These are phyloP conservation scores for Lepisosteus osseus DNA, from an alignment of 2,113 vertebrate species.

Conservation along the genomic window DNA sequence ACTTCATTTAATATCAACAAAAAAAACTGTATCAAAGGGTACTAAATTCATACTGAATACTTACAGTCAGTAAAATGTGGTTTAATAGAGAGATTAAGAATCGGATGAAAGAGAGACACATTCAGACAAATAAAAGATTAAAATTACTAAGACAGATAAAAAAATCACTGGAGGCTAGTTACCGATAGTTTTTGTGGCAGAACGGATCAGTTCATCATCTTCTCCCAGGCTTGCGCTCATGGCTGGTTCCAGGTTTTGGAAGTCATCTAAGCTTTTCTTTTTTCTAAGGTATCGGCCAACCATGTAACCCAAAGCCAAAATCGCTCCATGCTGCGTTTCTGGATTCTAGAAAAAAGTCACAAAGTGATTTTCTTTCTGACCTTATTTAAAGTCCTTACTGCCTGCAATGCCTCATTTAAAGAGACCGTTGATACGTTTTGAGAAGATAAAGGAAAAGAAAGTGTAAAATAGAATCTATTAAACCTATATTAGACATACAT, in stretches of 20 bases:
- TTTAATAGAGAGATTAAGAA: too few species aligned
- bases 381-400: too few species aligned
- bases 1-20: too few species aligned
- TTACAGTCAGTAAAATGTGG: too few species aligned
- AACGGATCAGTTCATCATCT: conserved; percentile 79
- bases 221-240: conserved; percentile 59
- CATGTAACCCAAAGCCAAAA: conserved; percentile 92
- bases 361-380: neutral
- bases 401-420: too few species aligned
- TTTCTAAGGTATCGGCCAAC: conserved; percentile 86
- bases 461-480: too few species aligned
- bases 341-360: conserved; percentile 69
- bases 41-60: too few species aligned
- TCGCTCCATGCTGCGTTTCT: conserved; percentile 90
- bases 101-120: neutral
- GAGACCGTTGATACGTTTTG: too few species aligned
- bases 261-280: conserved; percentile 60
- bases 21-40: too few species aligned
- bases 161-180: conserved; percentile 14
- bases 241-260: conserved; percentile 48
- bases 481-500: too few species aligned
- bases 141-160: neutral
- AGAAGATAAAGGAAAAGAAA: neutral
- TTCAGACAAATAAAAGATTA: neutral
- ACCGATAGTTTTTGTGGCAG: conserved; percentile 87